Base-by-base conservation (phyloP, 2,888 invertebrate genomes). In the Cyclophora albipunctata region DNA sequence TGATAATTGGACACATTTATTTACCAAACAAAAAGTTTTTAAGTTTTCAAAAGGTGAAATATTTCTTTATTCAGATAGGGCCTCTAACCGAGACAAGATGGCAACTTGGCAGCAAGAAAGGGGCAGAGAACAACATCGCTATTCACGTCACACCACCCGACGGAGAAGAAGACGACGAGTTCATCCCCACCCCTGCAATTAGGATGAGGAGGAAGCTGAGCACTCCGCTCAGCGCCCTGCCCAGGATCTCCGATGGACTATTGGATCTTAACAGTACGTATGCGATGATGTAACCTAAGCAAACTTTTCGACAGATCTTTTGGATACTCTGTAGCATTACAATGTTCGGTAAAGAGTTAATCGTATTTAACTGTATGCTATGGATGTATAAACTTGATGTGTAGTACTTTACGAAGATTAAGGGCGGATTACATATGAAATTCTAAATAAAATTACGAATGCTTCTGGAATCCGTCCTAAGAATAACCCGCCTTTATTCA, bases 121-220 rank as follows among this genome's bases (percentile, higher is more conserved):
- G 53, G 49, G 72, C 57, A 67, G 75, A 71, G 53, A 70, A 62
- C 66, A 83, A 78, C 69, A 82, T 87, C 63, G 78, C 82, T 51
- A 88, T 88, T 68, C 84, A 81, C 64, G 84, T 87, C 71, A 87
- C 83, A 67, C 82, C 87, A 66, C 84, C 87, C 57, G 86, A 86
- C 69, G 81, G 77, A 60, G 80, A 81, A 63, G 82, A 82, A 74
- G 85, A 86, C 66, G 84, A 83, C 60, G 83, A 82, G 56, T 78
- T 81, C 47, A 74, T 79, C 46, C 77, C 79, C 35, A 67, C 74
- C 40, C 72, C 80, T 45, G 68, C 76, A 41, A 63, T 82, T 64
- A 78, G 85, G 45, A 60, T 71, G 63, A 79, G 87, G 5, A 69
- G 86, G 47, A 88, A 88, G 54, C 75, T 84, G 49, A 88, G 88